Evolutionary conservation across 2,888 invertebrate species (phyloP), one percentile per base, ranked within the genome.

Genomic region (Erannis defoliaria): DNA sequence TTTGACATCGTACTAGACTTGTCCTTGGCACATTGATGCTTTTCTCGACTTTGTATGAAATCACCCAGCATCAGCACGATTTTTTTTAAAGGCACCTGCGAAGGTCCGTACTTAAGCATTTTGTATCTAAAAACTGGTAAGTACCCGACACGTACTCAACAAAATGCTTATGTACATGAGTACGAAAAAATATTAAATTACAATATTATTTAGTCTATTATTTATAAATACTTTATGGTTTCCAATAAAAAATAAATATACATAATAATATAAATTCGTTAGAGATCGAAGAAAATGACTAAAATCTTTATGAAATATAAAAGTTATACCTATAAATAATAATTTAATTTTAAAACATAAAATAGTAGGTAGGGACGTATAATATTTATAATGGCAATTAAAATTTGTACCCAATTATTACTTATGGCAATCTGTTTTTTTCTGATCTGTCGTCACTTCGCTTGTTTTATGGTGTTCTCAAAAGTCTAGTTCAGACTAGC

Each of bases 261-360:
- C n/a, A n/a, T n/a, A n/a, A n/a, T n/a, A n/a, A n/a, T 4, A 49
- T 10, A 40, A 40, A 51, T 40, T 51, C 40, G 19, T 19, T 19
- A 40, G 51, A 51, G 51, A 51, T 51, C 51, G 38, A 40, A 31
- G 26, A 16, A n/a, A 23, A 16, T 62, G 49, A 62, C 62, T 62
- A 56, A 62, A 48, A 29, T 42, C 51, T 56, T 31, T 26, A 40
- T 31, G 18, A 61, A 16, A 16, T 33, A 40, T 43, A 21, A 33
- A 51, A 31, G 37, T 50, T 42, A 49, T 33, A n/a, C n/a, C n/a
- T n/a, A 35, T 8, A 50, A 50, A 18, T 35, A 14, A 21, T 19
- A 35, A 49, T n/a, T 49, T 35, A 16, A 35, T 14, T 35, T 4
- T 3, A 49, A 21, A 21, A 42, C 1, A 10, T 33, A 9, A 33